Evolutionary conservation across 1,140 invertebrate species (phyloP).

Genomic region (Leptonema lineaticorne): DNA sequence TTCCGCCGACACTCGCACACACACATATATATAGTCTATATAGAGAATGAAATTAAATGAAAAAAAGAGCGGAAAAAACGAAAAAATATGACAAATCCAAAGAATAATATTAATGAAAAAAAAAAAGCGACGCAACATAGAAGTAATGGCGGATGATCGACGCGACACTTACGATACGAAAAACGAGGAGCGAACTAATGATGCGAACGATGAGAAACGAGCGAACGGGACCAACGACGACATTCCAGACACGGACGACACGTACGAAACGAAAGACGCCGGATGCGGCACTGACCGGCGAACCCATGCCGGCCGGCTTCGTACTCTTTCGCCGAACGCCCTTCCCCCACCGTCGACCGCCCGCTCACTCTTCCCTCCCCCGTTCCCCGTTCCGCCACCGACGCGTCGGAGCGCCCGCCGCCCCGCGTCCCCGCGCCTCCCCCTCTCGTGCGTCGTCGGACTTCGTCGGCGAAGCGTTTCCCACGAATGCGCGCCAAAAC

Average conservation of each 20-base stretch:
- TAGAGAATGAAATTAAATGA: too few relatives aligned
- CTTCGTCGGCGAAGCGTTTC: background rate
- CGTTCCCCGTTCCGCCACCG: background rate
- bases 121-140: too few relatives aligned
- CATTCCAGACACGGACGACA: background rate
- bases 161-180: background rate
- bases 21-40: too few relatives aligned
- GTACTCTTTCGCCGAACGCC: too few relatives aligned
- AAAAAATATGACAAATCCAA: too few relatives aligned
- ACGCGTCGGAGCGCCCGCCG: background rate
- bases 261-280: conserved; percentile 2
- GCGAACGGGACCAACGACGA: background rate
- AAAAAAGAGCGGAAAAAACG: background rate
- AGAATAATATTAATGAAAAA: too few relatives aligned
- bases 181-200: background rate
- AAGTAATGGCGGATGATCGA: too few relatives aligned
- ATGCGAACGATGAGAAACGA: background rate
- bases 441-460: background rate
- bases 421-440: background rate
- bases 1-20: background rate
- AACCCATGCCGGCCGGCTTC: background rate
- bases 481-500: conserved; percentile 8
- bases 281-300: conserved; percentile 9
- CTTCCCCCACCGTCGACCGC: conserved; percentile 2
- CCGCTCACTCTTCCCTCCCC: background rate